Evolutionary conservation across 1,140 invertebrate genomes (phyloP).

Genomic region (Bursaphelenchus mucronatus): DNA sequence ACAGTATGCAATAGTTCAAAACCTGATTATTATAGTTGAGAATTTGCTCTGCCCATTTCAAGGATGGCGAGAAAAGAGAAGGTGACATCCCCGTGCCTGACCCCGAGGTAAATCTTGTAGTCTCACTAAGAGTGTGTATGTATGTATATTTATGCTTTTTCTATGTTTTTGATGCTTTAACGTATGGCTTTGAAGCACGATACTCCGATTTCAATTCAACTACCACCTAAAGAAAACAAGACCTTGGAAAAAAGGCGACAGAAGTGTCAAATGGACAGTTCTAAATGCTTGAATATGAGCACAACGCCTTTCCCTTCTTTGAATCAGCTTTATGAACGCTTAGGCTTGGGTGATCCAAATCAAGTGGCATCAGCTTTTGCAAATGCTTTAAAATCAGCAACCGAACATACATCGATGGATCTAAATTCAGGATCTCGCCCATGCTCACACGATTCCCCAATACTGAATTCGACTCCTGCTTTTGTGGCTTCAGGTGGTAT

Average conservation of each 20-base stretch:
- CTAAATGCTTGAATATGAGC: conserved; percentile 8
- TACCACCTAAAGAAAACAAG: conserved; percentile 60
- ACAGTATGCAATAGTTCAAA: neutral
- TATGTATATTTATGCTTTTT: neutral
- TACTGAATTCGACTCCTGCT: no score
- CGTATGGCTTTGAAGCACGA: conserved; percentile 52
- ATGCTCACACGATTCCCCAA: no score
- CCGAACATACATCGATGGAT: neutral
- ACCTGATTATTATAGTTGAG: conserved; percentile 52
- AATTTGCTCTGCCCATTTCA: conserved; percentile 62
- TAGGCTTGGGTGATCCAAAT: no score
- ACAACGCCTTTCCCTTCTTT: no score
- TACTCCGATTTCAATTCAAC: conserved; percentile 55
- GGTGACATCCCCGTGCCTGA: conserved; percentile 62
- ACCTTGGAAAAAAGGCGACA: conserved; percentile 33
- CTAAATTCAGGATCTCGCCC: neutral
- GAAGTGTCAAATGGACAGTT: conserved; percentile 14
- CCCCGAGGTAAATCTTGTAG: conserved; percentile 48
- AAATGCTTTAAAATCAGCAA: conserved; percentile 2
- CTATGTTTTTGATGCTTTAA: conserved; percentile 14
- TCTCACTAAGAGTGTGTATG: neutral
- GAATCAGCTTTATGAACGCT: no score
- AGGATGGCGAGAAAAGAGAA: conserved; percentile 61
- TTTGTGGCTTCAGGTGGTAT: no score
- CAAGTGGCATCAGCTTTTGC: conserved; percentile 1